Evolutionary conservation across 2,888 invertebrate genomes (phyloP), one percentile per base, ranked within the genome.

Genomic region (Adineta ricciae): DNA sequence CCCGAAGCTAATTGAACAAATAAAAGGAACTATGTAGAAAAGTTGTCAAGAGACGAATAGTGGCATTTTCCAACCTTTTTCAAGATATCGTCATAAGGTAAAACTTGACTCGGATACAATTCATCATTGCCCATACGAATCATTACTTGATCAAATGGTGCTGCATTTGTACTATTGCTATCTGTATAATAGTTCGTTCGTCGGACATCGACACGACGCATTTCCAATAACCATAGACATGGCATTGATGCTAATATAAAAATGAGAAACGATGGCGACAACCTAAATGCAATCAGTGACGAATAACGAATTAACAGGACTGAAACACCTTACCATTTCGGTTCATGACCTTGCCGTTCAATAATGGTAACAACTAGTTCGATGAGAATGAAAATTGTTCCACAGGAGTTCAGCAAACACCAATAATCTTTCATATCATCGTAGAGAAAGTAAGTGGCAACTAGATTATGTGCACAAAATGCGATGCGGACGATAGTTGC

Each of bases 241-340:
- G 88, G 88, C 41, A 88, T 87, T 16, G 88, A 86, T n/a, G 87
- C 88, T 84, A 87, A 86, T 54, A 88, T 86, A 86, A 88, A 88
- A 54, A 88, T 86, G 73, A 88, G 88, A 41, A 88, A 88, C 50
- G 88, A 87, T 2, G 88, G 88, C 73, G 87, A 88, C 84, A 88
- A 88, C 88, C 88, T 56, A 27, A 8, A 27, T 5, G 27, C 3
- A 27, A 56, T 2, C n/a, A n/a, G 27, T 9, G 14, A 11, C 14
- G 14, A 9, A 50, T 16, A 50, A 50, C 49, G 11, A 27, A 27
- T 27, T n/a, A 9, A 1, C 27, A 56, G n/a, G 1, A 14, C 3
- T 56, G 11, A 56, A 9, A 27, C 41, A 38, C 41, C 14, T 84
- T 84, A 84, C 85, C 85, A 85, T 83, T 73, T 85, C 19, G 85